Evolutionary conservation across 2,113 vertebrate species (phyloP), one percentile per base, ranked within the genome.

Genomic region (Rhea pennata): DNA sequence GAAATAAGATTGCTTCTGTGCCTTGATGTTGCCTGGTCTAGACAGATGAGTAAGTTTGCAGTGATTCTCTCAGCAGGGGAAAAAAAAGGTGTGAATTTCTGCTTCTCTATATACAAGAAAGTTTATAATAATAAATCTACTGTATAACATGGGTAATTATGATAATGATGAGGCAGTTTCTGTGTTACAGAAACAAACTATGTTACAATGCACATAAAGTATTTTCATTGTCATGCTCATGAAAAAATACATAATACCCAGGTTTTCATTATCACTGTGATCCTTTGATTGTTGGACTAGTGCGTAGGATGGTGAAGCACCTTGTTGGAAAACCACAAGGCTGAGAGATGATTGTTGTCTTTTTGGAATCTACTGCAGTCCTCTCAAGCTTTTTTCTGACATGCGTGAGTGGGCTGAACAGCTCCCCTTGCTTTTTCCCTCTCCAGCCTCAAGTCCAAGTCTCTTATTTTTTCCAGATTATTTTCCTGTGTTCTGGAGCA

Each of bases 361-460:
- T 46, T 27, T 79, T 33, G 46, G 62, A 33, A 23, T 26, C 39
- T 61, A 9, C 42, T 2, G 0, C 17, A 21, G 22, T 58, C n/a
- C 62, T 50, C 56, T 54, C 51, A n/a, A 89, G 31, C 53, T 54
- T 66, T 65, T 84, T 76, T 51, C 42, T 69, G 48, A 39, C 17
- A 8, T 0, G 0, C 5, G 22, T 65, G 31, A 5, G 22, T 54
- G 54, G 0, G 0, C 58, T 70, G 40, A 83, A 17, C 29, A 50
- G 42, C 58, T 75, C 16, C 0, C 0, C 39, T 79, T 74, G 78
- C 26, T 27, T 73, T 75, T 71, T 9, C 4, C 10, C 31, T 81
- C 82, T 73, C 5, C 19, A 5, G 29, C 56, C 58, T 86, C 54
- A 64, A 54, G 33, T 66, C 67, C 0, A 4, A 61, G 8, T 29